Percentiles rank a stretch among this genome's conserved stretches.
Conservation (phyloP, 2,797 vertebrate species). For the Sylvia borin region DNA sequence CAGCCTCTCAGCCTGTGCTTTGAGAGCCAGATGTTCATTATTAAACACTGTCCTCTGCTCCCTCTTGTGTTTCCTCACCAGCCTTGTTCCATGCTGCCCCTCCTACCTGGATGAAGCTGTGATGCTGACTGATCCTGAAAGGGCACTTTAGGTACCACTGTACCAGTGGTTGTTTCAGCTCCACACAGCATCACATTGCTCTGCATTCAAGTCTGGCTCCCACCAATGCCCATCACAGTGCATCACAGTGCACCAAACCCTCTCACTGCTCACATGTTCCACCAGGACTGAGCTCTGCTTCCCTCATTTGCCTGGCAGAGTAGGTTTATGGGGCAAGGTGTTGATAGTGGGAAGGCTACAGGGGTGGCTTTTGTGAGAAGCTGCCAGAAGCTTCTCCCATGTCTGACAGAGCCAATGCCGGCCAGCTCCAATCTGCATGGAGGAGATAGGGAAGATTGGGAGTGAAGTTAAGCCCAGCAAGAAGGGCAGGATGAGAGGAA, state of each 20-base stretch:
- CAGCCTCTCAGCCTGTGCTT: background rate
- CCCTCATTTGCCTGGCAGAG: background rate
- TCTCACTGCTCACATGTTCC: fast-evolving
- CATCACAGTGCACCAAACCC: background rate
- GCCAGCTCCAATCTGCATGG: background rate
- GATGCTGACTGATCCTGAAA: background rate
- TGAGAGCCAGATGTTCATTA: slow-evolving; percentile 41
- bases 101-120: background rate
- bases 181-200: background rate
- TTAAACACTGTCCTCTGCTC: slow-evolving; percentile 13
- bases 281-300: background rate
- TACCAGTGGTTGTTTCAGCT: background rate
- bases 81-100: fast-evolving
- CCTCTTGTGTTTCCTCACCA: background rate
- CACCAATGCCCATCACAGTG: background rate
- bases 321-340: background rate
- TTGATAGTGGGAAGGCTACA: background rate
- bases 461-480: background rate
- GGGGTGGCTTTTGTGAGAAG: background rate
- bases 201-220: background rate
- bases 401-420: background rate
- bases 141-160: background rate
- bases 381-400: background rate
- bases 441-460: fast-evolving
- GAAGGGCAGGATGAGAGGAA: background rate